Percentiles rank a stretch among this genome's conserved stretches.
phyloP scores from a whole-genome alignment of 2,888 invertebrate genomes.

The Cactoblastis cactorum region DNA sequence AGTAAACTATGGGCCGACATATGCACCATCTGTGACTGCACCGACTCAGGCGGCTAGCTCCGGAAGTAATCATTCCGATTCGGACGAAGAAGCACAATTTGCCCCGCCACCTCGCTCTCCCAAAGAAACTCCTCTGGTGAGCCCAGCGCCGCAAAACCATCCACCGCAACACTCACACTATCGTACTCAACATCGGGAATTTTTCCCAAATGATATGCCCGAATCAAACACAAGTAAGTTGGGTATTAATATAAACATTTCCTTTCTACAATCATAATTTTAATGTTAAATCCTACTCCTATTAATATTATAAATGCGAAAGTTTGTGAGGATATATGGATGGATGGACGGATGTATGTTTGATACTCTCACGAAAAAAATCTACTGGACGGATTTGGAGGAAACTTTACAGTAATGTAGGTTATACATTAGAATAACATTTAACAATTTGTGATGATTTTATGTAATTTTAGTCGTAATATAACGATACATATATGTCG shows the following conservation, averaged over 20 bases:
- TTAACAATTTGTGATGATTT: too few relatives aligned
- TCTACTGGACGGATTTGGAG: too few relatives aligned
- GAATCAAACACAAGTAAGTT: conserved; percentile 93
- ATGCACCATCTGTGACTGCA: conserved; percentile 57
- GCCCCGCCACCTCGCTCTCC: conserved; percentile 82
- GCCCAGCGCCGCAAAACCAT: conserved; percentile 61
- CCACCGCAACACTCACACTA: conserved; percentile 65
- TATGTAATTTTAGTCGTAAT: too few relatives aligned
- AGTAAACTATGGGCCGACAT: conserved; percentile 57
- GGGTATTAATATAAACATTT: background rate
- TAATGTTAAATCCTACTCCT: too few relatives aligned
- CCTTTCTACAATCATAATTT: background rate
- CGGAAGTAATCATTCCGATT: conserved; percentile 89
- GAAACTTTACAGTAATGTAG: too few relatives aligned
- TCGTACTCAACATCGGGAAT: conserved; percentile 80
- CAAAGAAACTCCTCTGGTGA: conserved; percentile 58
- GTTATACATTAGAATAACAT: too few relatives aligned
- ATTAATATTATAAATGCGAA: too few relatives aligned
- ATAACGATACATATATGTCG: too few relatives aligned
- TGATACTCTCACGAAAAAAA: too few relatives aligned
- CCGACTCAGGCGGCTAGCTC: conserved; percentile 75
- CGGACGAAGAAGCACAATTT: conserved; percentile 86
- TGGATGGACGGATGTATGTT: too few relatives aligned
- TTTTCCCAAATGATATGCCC: conserved; percentile 88
- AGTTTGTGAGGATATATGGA: too few relatives aligned